phyloP scores from a whole-genome alignment of 2,888 invertebrate genomes.

The Eupithecia subumbrata region DNA sequence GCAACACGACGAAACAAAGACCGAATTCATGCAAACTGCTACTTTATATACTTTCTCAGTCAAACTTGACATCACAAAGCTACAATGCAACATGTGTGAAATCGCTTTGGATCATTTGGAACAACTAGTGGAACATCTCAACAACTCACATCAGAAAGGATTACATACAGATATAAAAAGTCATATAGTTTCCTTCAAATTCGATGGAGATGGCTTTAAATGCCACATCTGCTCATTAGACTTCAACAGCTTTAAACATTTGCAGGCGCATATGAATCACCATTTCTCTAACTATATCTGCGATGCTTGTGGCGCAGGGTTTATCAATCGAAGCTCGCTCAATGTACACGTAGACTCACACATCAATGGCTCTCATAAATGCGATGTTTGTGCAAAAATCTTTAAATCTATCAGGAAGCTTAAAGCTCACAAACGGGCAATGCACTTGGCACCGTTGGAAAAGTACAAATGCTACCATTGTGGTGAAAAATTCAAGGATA shows the following conservation, averaged over 20 bases:
- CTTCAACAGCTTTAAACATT: constrained; percentile 57
- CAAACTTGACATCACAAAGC: constrained; percentile 64
- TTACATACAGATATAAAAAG: constrained; percentile 51
- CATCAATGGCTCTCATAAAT: constrained; percentile 28
- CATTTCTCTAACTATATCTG: constrained; percentile 63
- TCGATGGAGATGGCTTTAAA: constrained; percentile 49
- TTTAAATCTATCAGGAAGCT: constrained; percentile 12
- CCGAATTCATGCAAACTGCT: constrained; percentile 33
- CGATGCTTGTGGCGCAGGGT: constrained; percentile 57
- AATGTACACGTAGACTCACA: constrained; percentile 61
- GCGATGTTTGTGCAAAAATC: constrained; percentile 30
- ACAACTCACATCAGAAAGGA: constrained; percentile 47
- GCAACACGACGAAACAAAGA: constrained; percentile 34
- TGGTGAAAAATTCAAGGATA: background rate
- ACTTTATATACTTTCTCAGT: constrained; percentile 46
- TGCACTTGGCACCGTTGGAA: constrained; percentile 3
- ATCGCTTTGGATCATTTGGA: constrained; percentile 44
- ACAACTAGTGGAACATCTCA: constrained; percentile 53
- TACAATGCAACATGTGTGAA: constrained; percentile 61
- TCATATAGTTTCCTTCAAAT: constrained; percentile 59
- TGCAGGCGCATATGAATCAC: constrained; percentile 61
- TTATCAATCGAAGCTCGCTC: constrained; percentile 57
- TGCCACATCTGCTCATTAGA: constrained; percentile 56
- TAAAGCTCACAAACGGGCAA: constrained; percentile 12
- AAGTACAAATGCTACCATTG: constrained; percentile 1